Conservation (phyloP, 1,140 invertebrate genomes). For the Ceratina calcarata region DNA sequence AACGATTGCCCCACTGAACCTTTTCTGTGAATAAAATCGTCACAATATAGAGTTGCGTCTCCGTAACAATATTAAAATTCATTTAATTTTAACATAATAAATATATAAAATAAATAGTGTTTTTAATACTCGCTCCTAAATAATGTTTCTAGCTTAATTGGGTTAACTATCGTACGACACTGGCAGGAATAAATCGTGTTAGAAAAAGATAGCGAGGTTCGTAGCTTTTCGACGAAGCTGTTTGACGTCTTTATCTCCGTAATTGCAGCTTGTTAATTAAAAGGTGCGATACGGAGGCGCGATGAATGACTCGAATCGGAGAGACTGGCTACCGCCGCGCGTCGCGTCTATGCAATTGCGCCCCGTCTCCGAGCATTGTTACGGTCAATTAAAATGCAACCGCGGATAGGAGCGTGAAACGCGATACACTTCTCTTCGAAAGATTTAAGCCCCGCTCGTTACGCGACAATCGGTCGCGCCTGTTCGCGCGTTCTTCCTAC, state of each 20-base stretch:
- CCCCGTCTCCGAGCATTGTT: constrained; percentile 27
- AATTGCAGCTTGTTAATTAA: not conserved
- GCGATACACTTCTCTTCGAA: constrained; percentile 22
- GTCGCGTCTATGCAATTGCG: not conserved
- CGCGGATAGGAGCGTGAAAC: constrained; percentile 38
- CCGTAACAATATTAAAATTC: too few species aligned
- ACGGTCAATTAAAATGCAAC: constrained; percentile 52
- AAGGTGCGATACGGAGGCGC: not conserved
- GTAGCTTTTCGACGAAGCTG: too few species aligned
- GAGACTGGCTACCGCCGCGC: not conserved
- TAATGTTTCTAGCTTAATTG: too few species aligned
- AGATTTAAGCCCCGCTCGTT: constrained; percentile 56
- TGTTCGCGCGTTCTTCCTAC: constrained; percentile 42
- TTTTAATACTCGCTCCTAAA: too few species aligned
- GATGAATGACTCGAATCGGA: not conserved
- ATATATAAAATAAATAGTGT: too few species aligned
- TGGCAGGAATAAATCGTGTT: too few species aligned
- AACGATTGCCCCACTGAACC: too few species aligned
- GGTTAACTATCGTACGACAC: too few species aligned
- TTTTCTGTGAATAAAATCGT: too few species aligned
- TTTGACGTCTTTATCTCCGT: not conserved
- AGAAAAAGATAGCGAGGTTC: too few species aligned
- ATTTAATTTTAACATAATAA: too few species aligned
- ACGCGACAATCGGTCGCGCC: constrained; percentile 39
- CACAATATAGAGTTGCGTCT: too few species aligned